Evolutionary conservation across 2,888 invertebrate species (phyloP), one percentile per base, ranked within the genome.

Genomic region (Tholera decimalis): DNA sequence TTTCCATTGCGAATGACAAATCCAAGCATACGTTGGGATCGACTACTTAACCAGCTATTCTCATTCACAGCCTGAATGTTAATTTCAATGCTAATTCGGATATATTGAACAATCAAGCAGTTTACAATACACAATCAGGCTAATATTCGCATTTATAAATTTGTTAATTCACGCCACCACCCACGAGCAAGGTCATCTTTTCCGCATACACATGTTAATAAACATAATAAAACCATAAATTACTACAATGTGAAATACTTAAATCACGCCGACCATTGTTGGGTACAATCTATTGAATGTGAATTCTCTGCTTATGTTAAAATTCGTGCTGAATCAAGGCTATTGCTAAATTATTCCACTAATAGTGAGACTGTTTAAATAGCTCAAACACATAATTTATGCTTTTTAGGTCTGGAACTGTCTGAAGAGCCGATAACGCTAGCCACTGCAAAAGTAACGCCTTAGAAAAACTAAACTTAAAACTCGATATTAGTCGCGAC

Each of bases 171-270:
- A 18, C 11, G 30, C 35, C 61, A 56, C 44, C 37, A 22, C 74
- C 74, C 47, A 74, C 74, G 65, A 60, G 3, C n/a, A 39, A 28
- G 1, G 37, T 24, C 11, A 6, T 20, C 13, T 61, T 71, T 71
- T 74, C 74, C 74, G 76, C 66, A 76, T 76, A 63, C 37, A 7
- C 69, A 55, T 75, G 57, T 33, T 65, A 71, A 74, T 76, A 26
- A 46, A 46, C 39, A 13, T 0, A 18, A 60, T 65, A 61, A 63
- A 39, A 51, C 30, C 51, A 57, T 49, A 54, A 55, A 74, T 56
- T 71, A 60, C 46, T 54, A 54, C 44, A 63, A 53, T 63, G 3
- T 8, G n/a, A 55, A 50, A 60, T 57, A 47, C 44, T 49, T 37
- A 60, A n/a, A 49, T 64, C 71, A 60, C 47, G 53, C 30, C 22